Evolutionary conservation across 2,113 vertebrate species (phyloP), one percentile per base, ranked within the genome.

Genomic region (Gobius niger): DNA sequence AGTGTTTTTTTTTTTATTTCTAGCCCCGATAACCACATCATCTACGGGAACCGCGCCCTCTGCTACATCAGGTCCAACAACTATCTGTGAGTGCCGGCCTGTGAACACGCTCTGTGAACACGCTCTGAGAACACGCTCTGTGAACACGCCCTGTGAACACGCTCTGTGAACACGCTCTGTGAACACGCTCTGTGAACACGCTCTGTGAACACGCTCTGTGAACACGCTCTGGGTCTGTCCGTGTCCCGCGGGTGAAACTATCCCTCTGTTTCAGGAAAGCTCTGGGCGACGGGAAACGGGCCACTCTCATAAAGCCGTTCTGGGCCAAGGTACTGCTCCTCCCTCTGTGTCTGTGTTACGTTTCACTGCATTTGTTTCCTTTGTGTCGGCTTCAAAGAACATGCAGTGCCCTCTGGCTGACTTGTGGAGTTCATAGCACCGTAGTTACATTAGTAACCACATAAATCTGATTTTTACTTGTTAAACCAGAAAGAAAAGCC

Each of bases 1-100:
- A 19, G 3, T 50, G 14, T 76, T 10, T 63, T 63, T 52, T 82
- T 19, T 64, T 63, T 52, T 82, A 18, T 64, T 19, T 67, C n/a
- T 76, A 94, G 97, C 74, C 94, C 94, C 63, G 90, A 92, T 63
- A 98, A 97, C 78, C 93, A 98, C 73, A 82, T 96, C 2, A 86
- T 97, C 65, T 99, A 98, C 78, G 94, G 95, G 65, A 98, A 99
- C 84, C 46, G 97, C 88, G 94, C 97, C 3, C 92, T 98, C n/a
- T 96, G 95, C 62, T 95, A 92, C 74, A 91, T 96, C 56, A 93
- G 91, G 50, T 89, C 85, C 62, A 47, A 84, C 44, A 90, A 89
- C 42, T 93, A 87, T 73, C 69, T 90, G 92, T 93, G 86, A 91
- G 92, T 91, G 81, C 14, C 9, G 14, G 4, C 10, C 15, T n/a